phyloP scores from a whole-genome alignment of 2,113 vertebrate genomes.

The Etheostoma cragini region DNA sequence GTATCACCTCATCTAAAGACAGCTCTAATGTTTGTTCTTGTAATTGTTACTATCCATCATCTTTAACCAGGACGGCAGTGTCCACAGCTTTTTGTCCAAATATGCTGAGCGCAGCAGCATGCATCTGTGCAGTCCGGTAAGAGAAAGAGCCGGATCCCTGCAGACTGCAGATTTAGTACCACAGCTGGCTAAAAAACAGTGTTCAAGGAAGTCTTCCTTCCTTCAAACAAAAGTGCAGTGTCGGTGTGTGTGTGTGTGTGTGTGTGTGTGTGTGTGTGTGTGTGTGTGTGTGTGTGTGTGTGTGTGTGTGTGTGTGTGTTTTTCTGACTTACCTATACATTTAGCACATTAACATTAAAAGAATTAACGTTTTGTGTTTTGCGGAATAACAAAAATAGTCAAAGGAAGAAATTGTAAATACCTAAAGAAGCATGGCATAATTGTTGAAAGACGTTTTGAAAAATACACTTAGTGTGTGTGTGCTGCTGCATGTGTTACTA shows the following conservation, averaged over 20 bases:
- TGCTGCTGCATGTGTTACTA: neutral
- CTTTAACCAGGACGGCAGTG: slow-evolving; percentile 36
- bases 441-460: neutral
- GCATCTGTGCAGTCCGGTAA: slow-evolving; percentile 46
- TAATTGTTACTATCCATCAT: slow-evolving; percentile 70
- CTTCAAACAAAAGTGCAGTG: slow-evolving; percentile 39
- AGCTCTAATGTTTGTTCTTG: slow-evolving; percentile 23
- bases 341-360: neutral
- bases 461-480: neutral
- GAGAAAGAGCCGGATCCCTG: slow-evolving; percentile 55
- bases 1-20: slow-evolving; percentile 20
- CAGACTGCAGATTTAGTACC: slow-evolving; percentile 68
- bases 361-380: neutral
- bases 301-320: no score
- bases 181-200: slow-evolving; percentile 71
- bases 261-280: slow-evolving; percentile 5
- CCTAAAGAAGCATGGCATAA: neutral
- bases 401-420: neutral
- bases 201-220: no score
- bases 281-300: no score
- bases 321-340: neutral
- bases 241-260: slow-evolving; percentile 3
- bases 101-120: slow-evolving; percentile 64
- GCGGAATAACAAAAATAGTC: neutral
- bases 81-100: slow-evolving; percentile 55